Base-by-base conservation (phyloP, 2,888 invertebrate genomes). In the Cephus pulcher region DNA sequence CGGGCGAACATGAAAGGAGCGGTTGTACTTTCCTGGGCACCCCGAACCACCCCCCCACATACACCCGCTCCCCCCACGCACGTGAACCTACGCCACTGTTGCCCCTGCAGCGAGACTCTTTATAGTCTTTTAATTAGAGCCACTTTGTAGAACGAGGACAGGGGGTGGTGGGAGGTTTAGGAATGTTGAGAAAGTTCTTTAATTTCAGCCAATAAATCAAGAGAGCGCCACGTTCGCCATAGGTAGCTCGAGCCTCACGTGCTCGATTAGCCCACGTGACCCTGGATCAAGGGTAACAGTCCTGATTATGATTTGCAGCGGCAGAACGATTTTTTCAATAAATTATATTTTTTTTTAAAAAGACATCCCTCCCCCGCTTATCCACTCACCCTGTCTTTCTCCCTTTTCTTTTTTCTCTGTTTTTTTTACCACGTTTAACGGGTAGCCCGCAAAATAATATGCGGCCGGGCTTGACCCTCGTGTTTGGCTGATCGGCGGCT, bases 401-500 rank as follows among this genome's bases (percentile, higher is more conserved):
- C 15, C 40, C 4, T 15, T 15, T 40, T 4, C 4, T 23, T 6
- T 4, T 40, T 23, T 1, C 23, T 4, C 4, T 2, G 1, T 40
- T 6, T 40, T 40, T 40, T 40, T 40, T 23, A 6, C 15, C 40
- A 40, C 23, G 15, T 40, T 40, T 23, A 6, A 4, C 40, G 40
- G 40, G 15, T 40, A 40, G 80, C 83, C 86, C 87, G 83, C 85
- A 86, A 88, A 90, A 88, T 89, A 90, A 89, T 88, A 88, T 88
- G 88, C 86, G 88, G 89, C 86, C 80, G 82, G 40, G 86, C 80
- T 86, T 82, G 86, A 87, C 86, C 87, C 88, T 84, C 85, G 85
- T 88, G 87, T 88, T 87, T 87, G 89, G 89, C 88, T 88, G 89
- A 89, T 90, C 89, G 87, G 90, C 83, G 90, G 90, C 89, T 90